A percentile compares a stretch with the other conserved stretches of the same genome.
Conservation (phyloP, 2,888 invertebrate genomes). For the Candidula unifasciata region DNA sequence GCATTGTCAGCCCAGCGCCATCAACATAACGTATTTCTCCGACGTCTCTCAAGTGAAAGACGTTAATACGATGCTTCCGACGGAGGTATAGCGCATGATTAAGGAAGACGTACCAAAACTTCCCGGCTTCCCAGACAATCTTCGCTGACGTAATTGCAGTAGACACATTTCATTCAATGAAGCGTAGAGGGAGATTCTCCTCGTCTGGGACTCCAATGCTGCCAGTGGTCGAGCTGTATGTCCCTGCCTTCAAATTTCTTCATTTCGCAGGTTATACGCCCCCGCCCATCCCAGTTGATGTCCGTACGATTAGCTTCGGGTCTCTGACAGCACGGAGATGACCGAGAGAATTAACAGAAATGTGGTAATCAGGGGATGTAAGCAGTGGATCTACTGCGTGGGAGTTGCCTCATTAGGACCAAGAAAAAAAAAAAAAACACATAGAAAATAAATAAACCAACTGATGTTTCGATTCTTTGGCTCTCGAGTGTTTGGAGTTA, state of each 20-base stretch:
- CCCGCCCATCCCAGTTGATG: not conserved
- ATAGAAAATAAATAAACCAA: no score
- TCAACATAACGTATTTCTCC: conserved; percentile 14
- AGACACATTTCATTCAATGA: conserved; percentile 23
- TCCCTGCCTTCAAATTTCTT: conserved; percentile 8
- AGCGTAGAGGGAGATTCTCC: conserved; percentile 18
- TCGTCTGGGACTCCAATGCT: not conserved
- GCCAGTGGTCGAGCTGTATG: not conserved
- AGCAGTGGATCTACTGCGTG: no score
- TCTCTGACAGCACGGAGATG: not conserved
- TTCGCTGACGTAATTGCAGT: not conserved
- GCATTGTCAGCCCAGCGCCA: not conserved
- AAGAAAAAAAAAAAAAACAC: no score
- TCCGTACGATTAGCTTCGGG: not conserved
- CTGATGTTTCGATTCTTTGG: no score
- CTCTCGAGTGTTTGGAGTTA: no score
- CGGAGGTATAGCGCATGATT: conserved; percentile 8
- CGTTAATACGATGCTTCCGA: conserved; percentile 5
- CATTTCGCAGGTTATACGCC: conserved; percentile 9
- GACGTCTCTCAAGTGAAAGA: conserved; percentile 18
- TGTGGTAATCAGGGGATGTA: no score
- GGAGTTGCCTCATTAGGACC: no score
- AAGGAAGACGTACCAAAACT: conserved; percentile 29
- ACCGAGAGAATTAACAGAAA: no score
- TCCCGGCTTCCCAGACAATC: not conserved